Evolutionary conservation across 2,113 vertebrate genomes (phyloP).

Genomic region (Hippolais icterina): DNA sequence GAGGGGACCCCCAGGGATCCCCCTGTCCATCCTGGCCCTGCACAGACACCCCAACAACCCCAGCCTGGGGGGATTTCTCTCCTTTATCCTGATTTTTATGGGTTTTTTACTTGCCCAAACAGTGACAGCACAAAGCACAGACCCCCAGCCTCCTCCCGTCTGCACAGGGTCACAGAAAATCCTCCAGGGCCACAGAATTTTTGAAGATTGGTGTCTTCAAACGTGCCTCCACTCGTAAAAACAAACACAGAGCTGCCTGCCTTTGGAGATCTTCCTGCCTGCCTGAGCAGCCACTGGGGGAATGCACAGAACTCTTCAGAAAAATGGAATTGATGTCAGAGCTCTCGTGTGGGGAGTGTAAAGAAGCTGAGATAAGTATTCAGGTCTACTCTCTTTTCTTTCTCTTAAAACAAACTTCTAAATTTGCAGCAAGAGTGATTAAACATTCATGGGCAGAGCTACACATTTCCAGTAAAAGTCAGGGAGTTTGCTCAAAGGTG

Average conservation of each 20-base stretch:
- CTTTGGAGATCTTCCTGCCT: neutral
- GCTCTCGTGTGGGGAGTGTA: neutral
- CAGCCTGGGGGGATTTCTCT: neutral
- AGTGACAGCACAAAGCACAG: neutral
- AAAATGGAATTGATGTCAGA: neutral
- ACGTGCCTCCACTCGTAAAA: neutral
- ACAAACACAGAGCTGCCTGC: neutral
- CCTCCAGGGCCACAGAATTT: neutral
- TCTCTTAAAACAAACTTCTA: neutral
- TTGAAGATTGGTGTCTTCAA: neutral
- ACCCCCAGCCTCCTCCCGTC: neutral
- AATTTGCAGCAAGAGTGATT: neutral
- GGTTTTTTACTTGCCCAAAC: neutral
- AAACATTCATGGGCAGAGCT: neutral
- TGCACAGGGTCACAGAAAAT: neutral
- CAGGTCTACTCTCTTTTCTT: neutral
- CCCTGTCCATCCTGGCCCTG: neutral
- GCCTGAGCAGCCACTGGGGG: neutral
- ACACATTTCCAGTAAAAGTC: neutral
- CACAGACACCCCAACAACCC: neutral
- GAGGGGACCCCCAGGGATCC: neutral
- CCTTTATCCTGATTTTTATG: neutral
- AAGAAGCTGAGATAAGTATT: conserved; percentile 6
- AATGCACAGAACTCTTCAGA: neutral
- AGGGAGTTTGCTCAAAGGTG: neutral